A percentile compares a stretch with the other conserved stretches of the same genome.
phyloP scores from a whole-genome alignment of 2,113 vertebrate species.

The Meriones unguiculatus region DNA sequence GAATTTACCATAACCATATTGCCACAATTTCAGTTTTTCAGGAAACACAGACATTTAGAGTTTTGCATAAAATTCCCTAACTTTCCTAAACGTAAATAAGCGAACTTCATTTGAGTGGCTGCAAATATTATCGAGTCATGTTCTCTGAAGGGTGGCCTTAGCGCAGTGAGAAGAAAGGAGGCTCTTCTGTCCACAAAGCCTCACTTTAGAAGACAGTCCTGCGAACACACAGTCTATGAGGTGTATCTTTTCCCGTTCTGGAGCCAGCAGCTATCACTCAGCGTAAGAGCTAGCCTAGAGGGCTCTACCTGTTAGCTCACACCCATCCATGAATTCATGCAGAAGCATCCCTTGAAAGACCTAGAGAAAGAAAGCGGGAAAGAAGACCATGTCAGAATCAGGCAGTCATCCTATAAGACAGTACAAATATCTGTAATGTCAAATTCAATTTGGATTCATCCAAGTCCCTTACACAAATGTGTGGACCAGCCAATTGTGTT shows the following conservation, averaged over 20 bases:
- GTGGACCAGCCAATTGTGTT: constrained; percentile 79
- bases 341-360: background rate
- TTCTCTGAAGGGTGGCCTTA: background rate
- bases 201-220: background rate
- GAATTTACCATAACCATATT: background rate
- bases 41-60: background rate
- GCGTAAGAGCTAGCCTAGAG: background rate
- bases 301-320: background rate
- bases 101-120: background rate
- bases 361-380: background rate
- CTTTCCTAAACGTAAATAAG: background rate
- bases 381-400: constrained; percentile 2
- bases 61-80: constrained; percentile 17
- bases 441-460: constrained; percentile 79
- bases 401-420: constrained; percentile 38
- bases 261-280: background rate
- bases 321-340: background rate
- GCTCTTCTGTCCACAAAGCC: background rate
- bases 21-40: background rate
- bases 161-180: background rate
- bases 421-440: constrained; percentile 77
- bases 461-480: constrained; percentile 78
- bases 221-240: background rate
- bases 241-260: background rate
- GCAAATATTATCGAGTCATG: background rate